Conservation (phyloP, 64 coral and sea anemone species). For the Porites lutea region DNA sequence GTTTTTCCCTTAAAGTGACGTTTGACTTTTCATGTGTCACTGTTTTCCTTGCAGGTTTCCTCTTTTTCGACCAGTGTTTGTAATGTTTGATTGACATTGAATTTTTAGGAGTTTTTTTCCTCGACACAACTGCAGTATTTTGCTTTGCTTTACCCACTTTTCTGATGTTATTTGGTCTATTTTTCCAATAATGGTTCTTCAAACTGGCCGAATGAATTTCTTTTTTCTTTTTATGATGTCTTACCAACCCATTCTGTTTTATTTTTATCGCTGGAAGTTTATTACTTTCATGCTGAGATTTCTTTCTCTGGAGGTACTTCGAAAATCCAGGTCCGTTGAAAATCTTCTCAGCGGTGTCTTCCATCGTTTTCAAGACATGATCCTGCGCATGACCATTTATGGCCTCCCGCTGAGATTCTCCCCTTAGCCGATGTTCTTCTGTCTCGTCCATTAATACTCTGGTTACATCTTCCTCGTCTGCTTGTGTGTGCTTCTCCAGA, state of each 20-base stretch:
- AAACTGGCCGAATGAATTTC: not conserved
- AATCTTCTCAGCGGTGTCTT: constrained; percentile 68
- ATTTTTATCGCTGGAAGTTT: not conserved
- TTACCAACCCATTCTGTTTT: not conserved
- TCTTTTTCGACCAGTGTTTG: not conserved
- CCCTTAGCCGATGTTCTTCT: constrained; percentile 14
- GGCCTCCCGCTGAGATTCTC: not conserved
- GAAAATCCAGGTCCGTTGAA: constrained; percentile 69
- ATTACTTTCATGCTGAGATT: not conserved
- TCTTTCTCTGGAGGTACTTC: constrained; percentile 25
- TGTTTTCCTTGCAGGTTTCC: not conserved
- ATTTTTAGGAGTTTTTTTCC: not conserved
- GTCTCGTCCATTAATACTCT: constrained; percentile 83
- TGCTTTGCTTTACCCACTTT: not conserved
- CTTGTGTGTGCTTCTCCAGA: constrained; percentile 62
- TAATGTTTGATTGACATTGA: not conserved
- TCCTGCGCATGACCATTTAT: constrained; percentile 24
- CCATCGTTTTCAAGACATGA: constrained; percentile 71
- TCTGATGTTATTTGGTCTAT: not conserved
- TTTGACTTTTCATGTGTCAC: not conserved
- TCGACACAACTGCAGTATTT: not conserved
- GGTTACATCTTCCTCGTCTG: constrained; percentile 83
- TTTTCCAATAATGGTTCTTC: constrained; percentile 10
- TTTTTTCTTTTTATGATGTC: not conserved
- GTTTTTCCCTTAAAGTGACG: not conserved